Evolutionary conservation across 2,113 vertebrate genomes (phyloP), one percentile per base, ranked within the genome.

Genomic region (Chelonoidis abingdonii): DNA sequence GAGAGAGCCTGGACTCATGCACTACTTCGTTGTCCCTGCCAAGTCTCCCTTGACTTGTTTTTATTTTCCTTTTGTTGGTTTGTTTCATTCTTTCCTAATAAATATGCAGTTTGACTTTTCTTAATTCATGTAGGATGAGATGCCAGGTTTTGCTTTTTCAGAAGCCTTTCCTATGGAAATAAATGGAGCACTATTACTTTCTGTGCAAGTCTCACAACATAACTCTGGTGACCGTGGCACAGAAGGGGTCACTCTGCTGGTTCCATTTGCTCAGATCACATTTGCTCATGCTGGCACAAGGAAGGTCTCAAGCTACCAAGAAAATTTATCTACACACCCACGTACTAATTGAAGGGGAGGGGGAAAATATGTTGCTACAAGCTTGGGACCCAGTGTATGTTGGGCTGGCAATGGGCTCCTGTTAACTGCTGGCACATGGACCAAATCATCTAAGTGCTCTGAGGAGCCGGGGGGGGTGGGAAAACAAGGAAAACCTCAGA

Each of bases 121-220:
- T 96, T 97, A 92, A 91, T 97, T 98, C 95, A 97, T 95, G 94
- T 91, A 97, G 97, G 97, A 97, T 96, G 98, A 98, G 96, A 98
- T 87, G 16, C 94, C 96, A 50, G 57, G 95, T 96, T 96, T 91
- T 92, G 89, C 96, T 92, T 94, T 91, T 83, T 54, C 87, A 65
- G 88, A 95, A 96, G 91, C 98, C 97, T 98, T 98, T 98, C 98
- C 98, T 98, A 96, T 98, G 98, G 98, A 98, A 98, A 98, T 97
- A 96, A 90, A 86, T 96, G 92, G 97, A 95, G 85, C 52, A 5
- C 97, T 97, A 90, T 97, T 96, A 82, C 96, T 95, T 97, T 97
- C 98, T 90, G 92, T 96, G 92, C 98, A 96, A 96, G 95, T 97
- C 93, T 98, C 94, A 94, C 91, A 92, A 90, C 72, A 52, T 89